Evolutionary conservation across 2,888 invertebrate genomes (phyloP).

Genomic region (Harmothoe impar): DNA sequence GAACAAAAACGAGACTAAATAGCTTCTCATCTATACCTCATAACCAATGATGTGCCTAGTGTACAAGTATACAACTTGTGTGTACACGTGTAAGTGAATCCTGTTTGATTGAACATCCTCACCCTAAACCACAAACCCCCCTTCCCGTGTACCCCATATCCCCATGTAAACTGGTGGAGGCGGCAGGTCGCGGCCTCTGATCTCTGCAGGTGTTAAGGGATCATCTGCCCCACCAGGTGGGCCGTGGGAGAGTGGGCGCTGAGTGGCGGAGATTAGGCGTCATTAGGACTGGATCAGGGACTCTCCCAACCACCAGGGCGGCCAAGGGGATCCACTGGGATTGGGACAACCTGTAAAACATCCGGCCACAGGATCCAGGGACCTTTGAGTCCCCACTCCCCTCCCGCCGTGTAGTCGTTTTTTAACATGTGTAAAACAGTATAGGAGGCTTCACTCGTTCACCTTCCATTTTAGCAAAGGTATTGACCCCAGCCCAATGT

Average conservation of each 20-base stretch:
- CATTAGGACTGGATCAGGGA: conserved; percentile 17
- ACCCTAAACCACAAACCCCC: not conserved
- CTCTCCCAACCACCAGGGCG: not conserved
- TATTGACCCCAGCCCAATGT: too few relatives aligned
- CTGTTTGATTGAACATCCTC: too few relatives aligned
- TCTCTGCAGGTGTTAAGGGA: conserved; percentile 4
- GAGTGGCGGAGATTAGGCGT: conserved; percentile 12
- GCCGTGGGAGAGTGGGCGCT: not conserved
- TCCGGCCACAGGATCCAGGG: not conserved
- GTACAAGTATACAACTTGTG: too few relatives aligned
- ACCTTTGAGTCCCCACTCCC: not conserved
- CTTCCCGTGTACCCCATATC: not conserved
- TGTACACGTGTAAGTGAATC: too few relatives aligned
- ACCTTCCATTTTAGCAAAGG: too few relatives aligned
- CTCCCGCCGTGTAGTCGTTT: not conserved
- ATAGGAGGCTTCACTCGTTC: too few relatives aligned
- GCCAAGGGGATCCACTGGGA: not conserved
- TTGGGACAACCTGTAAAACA: conserved; percentile 13
- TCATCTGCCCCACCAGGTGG: conserved; percentile 5
- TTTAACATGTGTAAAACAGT: too few relatives aligned
- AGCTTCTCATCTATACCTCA: too few relatives aligned
- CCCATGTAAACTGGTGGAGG: conserved; percentile 5
- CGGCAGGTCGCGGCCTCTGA: not conserved
- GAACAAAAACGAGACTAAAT: too few relatives aligned
- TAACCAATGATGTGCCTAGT: too few relatives aligned